These are phyloP conservation scores for Apaloderma vittatum DNA, from an alignment of 2,113 vertebrate genomes.

Conservation along the genomic window DNA sequence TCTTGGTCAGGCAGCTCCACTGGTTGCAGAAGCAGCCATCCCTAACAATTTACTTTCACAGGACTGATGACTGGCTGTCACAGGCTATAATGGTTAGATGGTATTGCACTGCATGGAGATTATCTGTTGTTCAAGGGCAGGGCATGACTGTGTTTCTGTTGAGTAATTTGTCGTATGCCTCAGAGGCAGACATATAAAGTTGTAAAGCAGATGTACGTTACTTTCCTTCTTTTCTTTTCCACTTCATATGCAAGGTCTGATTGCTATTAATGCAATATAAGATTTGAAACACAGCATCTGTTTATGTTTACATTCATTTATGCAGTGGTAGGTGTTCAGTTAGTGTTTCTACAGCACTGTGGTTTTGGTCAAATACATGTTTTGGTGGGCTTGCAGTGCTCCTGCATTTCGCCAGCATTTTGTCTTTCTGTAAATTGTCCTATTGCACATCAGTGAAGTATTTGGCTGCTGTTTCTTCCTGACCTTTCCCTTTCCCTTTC, in stretches of 20 bases:
- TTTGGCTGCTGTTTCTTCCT: background rate
- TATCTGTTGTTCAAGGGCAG: background rate
- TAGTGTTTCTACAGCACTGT: background rate
- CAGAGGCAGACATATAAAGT: background rate
- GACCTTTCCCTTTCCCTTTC: background rate
- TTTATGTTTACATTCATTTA: slow-evolving; percentile 8
- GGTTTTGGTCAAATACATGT: background rate
- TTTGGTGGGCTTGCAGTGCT: background rate
- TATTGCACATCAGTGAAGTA: background rate
- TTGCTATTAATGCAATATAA: slow-evolving; percentile 12
- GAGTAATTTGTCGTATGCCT: background rate
- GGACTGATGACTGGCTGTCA: background rate
- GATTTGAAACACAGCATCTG: background rate
- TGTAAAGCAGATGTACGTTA: background rate
- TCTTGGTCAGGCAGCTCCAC: background rate
- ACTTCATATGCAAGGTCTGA: background rate
- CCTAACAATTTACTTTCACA: background rate
- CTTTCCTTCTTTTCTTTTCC: background rate
- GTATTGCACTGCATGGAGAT: background rate
- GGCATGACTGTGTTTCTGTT: background rate
- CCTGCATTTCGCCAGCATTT: background rate
- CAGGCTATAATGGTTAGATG: background rate
- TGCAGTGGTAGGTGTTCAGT: background rate
- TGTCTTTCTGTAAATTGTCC: background rate
- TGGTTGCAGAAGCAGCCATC: background rate